Conservation (phyloP, 2,888 invertebrate genomes). For the Charanyca ferruginea region DNA sequence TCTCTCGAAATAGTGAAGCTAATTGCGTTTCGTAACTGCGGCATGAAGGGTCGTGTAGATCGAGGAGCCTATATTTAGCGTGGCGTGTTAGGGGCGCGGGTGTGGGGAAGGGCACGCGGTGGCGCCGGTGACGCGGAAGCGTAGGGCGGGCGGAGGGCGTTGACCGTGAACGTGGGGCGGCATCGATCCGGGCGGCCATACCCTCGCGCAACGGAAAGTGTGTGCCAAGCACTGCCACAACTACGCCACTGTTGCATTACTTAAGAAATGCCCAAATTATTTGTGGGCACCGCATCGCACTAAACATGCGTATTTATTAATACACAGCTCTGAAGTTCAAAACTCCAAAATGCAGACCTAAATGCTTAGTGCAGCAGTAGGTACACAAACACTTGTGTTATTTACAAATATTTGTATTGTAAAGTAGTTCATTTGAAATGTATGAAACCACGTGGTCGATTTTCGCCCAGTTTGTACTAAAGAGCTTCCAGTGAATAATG, state of each 20-base stretch:
- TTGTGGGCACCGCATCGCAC: not conserved
- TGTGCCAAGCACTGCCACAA: slow-evolving; percentile 65
- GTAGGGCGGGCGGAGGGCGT: slow-evolving; percentile 91
- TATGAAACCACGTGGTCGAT: slow-evolving; percentile 30
- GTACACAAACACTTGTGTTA: slow-evolving; percentile 13
- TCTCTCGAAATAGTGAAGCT: slow-evolving; percentile 86
- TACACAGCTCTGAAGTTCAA: not conserved
- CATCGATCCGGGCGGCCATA: slow-evolving; percentile 88
- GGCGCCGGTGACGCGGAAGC: slow-evolving; percentile 87
- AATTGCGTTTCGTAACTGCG: slow-evolving; percentile 88
- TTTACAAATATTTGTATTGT: slow-evolving; percentile 10
- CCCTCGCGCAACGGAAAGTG: slow-evolving; percentile 90
- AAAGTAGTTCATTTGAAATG: slow-evolving; percentile 30
- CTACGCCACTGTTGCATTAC: slow-evolving; percentile 40
- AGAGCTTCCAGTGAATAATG: slow-evolving; percentile 21
- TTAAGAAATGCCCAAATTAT: slow-evolving; percentile 15
- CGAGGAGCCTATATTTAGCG: slow-evolving; percentile 84
- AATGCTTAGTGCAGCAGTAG: slow-evolving; percentile 12
- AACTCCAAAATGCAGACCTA: not conserved
- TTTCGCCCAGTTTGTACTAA: slow-evolving; percentile 18
- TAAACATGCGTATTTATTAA: not conserved
- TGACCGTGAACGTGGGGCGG: slow-evolving; percentile 91
- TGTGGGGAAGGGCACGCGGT: slow-evolving; percentile 58
- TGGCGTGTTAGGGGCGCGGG: slow-evolving; percentile 65
- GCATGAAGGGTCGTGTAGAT: slow-evolving; percentile 83